Percentiles rank a stretch among this genome's conserved stretches.
Conservation (phyloP, 1,140 invertebrate genomes). For the Psix sp. region DNA sequence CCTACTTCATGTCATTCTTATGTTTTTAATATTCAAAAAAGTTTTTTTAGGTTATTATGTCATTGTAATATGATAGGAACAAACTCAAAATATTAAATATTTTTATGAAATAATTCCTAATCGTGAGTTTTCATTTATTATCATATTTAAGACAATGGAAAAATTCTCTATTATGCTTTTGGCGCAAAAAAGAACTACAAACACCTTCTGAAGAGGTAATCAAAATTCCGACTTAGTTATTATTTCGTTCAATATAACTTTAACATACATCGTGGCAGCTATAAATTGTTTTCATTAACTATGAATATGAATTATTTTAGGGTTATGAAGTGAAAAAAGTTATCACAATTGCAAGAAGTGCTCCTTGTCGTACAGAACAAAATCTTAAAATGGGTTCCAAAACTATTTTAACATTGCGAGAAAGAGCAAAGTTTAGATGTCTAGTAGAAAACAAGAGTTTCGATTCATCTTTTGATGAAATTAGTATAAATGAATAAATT, state of each 20-base stretch:
- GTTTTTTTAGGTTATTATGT: no score
- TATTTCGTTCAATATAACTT: no score
- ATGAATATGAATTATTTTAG: conserved; percentile 16
- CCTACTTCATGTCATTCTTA: no score
- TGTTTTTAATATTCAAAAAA: no score
- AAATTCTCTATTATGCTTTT: conserved; percentile 36
- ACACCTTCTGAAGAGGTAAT: conserved; percentile 25
- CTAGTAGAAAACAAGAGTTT: no score
- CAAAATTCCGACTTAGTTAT: no score
- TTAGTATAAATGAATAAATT: no score
- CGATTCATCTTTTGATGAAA: no score
- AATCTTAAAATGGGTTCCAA: conserved; percentile 59
- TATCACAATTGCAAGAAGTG: conserved; percentile 60
- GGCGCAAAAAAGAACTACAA: conserved; percentile 12
- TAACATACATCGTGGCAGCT: no score
- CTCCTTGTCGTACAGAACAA: conserved; percentile 33
- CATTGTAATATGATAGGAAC: no score
- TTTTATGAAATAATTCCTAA: no score
- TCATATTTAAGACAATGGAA: conserved; percentile 31
- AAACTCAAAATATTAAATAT: no score
- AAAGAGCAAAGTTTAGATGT: conserved; percentile 49
- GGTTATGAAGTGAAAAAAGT: conserved; percentile 47
- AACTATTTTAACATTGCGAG: conserved; percentile 60
- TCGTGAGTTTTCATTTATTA: conserved; percentile 27
- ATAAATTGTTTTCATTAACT: neutral